Evolutionary conservation across 2,888 invertebrate genomes (phyloP), one percentile per base, ranked within the genome.

Genomic region (Parnassius apollo): DNA sequence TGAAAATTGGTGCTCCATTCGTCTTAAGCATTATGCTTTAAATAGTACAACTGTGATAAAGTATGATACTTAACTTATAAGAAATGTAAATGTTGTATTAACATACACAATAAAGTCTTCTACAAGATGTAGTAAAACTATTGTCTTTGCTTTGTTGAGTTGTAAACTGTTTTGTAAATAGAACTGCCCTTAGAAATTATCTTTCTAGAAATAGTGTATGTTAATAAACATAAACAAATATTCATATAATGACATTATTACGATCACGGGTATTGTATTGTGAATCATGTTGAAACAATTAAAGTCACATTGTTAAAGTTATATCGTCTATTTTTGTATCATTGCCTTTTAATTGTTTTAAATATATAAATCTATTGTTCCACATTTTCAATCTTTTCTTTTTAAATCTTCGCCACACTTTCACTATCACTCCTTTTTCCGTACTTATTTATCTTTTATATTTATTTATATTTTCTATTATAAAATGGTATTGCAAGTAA

Each of bases 261-360:
- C 42, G 11, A 51, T 53, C 57, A 60, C 49, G 53, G 62, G 59
- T 63, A 59, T 63, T 66, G 66, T 62, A 64, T 55, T 66, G 68
- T 63, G 64, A 68, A 61, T 66, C 64, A 62, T 68, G 75, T 75
- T 62, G 46, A 42, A 58, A 62, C 44, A 44, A 56, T 59, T 78
- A 77, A 78, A 77, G 66, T 57, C 66, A 73, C 70, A 66, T 76
- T 74, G 66, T 76, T 71, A 71, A 71, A 67, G 64, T 66, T 57
- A 67, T 59, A 62, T 69, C 71, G 75, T 76, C 75, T 85, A 83
- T 83, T 85, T 85, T 85, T 83, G 78, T 83, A 79, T 54, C 9
- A 44, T 74, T 46, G 70, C 71, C 74, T 76, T 79, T 81, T 80
- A 71, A 68, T 64, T 62, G 54, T 54, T 66, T 63, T 61, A 60